Conservation (phyloP, 2,113 vertebrate genomes). For the Accipiter virgatus region DNA sequence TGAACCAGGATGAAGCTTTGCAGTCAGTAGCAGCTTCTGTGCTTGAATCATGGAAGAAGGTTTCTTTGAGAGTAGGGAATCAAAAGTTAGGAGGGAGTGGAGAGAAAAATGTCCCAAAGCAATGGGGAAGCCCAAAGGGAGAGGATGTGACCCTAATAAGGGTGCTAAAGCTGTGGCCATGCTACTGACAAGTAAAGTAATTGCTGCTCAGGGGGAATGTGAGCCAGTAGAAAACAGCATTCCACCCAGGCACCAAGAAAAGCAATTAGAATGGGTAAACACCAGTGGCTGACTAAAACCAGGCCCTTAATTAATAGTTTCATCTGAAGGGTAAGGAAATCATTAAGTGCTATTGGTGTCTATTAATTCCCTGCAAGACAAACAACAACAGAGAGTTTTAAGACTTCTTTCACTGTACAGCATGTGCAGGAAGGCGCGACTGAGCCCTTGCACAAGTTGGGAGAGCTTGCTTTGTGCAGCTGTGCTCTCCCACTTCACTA, state of each 20-base stretch:
- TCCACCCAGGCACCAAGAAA: slow-evolving; percentile 10
- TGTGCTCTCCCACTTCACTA: background rate
- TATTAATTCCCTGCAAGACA: background rate
- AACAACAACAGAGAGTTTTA: background rate
- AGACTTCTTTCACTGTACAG: background rate
- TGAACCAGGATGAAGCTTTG: background rate
- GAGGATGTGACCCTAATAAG: background rate
- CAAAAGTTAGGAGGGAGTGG: background rate
- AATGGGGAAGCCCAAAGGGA: background rate
- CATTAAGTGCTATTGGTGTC: slow-evolving; percentile 31
- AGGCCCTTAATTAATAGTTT: slow-evolving; percentile 47
- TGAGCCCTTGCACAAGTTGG: background rate
- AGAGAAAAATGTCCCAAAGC: background rate
- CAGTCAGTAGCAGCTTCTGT: background rate
- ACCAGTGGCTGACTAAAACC: slow-evolving; percentile 17
- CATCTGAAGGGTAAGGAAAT: slow-evolving; percentile 38
- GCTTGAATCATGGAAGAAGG: background rate
- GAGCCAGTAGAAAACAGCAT: background rate
- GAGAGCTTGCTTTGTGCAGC: background rate
- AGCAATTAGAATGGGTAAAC: slow-evolving; percentile 46
- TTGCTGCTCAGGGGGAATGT: slow-evolving; percentile 8
- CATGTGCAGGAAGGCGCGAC: background rate
- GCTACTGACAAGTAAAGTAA: background rate
- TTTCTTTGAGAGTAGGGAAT: background rate
- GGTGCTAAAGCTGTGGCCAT: background rate